Conservation (phyloP, 2,888 invertebrate genomes). For the Nebria brevicollis region DNA sequence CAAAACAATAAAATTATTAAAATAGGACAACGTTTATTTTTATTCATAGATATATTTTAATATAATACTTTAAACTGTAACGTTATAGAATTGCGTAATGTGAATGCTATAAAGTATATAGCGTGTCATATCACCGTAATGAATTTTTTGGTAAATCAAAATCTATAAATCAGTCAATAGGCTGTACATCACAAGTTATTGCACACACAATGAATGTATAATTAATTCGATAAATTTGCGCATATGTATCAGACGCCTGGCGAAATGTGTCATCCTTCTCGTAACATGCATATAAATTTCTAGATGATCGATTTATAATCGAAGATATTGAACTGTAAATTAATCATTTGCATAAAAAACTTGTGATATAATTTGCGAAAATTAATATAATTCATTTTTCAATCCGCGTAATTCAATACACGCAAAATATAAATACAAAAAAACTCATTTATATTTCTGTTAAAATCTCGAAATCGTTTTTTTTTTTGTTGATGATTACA, state of each 20-base stretch:
- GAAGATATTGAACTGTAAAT: background rate
- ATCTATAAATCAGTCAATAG: conserved; percentile 29
- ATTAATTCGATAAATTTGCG: conserved; percentile 41
- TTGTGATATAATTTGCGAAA: background rate
- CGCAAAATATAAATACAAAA: too few relatives aligned
- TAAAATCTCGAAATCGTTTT: too few relatives aligned
- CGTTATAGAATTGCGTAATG: background rate
- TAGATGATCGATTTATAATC: background rate
- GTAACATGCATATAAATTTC: background rate
- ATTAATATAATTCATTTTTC: too few relatives aligned
- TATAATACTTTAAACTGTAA: too few relatives aligned
- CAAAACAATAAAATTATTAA: too few relatives aligned
- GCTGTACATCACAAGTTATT: conserved; percentile 32
- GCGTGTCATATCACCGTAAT: background rate
- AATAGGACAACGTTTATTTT: too few relatives aligned
- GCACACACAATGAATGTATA: conserved; percentile 42
- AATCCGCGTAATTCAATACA: too few relatives aligned
- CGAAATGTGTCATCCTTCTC: background rate
- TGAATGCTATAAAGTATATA: background rate
- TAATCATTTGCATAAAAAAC: background rate
- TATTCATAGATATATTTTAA: too few relatives aligned
- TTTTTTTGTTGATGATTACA: too few relatives aligned
- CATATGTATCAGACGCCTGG: background rate
- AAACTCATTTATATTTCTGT: too few relatives aligned
- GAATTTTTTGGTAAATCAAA: background rate